These are phyloP conservation scores for Falco punctatus DNA, from an alignment of 2,113 vertebrate genomes.

Conservation along the genomic window DNA sequence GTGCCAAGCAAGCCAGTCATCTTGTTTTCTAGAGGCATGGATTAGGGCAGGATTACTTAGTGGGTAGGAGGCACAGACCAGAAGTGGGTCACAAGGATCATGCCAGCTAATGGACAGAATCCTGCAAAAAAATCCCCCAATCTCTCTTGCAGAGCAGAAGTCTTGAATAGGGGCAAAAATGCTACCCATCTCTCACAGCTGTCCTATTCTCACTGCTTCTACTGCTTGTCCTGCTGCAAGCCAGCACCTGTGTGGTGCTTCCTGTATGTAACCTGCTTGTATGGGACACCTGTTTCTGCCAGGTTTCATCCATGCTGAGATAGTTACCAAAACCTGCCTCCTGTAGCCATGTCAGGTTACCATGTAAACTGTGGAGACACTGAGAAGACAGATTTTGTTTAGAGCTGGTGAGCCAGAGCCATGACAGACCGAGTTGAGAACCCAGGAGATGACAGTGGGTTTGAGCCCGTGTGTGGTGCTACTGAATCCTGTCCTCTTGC, in stretches of 20 bases:
- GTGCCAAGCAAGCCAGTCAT: neutral
- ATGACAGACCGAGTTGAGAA: neutral
- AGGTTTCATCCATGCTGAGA: neutral
- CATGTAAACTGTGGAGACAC: neutral
- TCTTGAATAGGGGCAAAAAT: neutral
- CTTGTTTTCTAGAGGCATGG: neutral
- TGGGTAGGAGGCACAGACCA: neutral
- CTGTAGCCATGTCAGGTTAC: neutral
- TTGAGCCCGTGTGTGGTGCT: accelerated
- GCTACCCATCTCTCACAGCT: neutral
- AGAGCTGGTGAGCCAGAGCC: neutral
- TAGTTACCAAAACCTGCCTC: neutral
- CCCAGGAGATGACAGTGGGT: neutral
- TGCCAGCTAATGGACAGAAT: neutral
- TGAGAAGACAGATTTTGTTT: neutral
- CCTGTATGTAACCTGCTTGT: neutral
- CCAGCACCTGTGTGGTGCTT: neutral
- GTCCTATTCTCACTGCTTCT: neutral
- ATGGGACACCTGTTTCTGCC: accelerated
- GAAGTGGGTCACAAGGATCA: neutral
- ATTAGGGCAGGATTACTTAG: slow-evolving; percentile 1
- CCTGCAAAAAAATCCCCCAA: neutral
- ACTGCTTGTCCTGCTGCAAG: neutral
- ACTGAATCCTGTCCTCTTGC: neutral
- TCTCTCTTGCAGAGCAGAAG: neutral